Evolutionary conservation across 2,888 invertebrate species (phyloP).

Genomic region (Rhodophaea formosa): DNA sequence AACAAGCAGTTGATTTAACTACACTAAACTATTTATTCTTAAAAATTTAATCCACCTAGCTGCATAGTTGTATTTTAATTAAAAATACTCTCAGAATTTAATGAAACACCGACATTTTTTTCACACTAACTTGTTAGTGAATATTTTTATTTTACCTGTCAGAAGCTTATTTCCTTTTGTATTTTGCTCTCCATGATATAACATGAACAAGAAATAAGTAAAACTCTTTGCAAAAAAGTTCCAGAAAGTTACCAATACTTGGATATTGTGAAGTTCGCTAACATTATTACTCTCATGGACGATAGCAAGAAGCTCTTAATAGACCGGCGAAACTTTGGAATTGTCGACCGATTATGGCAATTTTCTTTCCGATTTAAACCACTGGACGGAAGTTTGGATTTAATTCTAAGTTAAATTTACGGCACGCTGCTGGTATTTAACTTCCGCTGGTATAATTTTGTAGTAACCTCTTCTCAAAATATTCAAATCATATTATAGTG

Average conservation of each 20-base stretch:
- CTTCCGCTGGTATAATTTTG: too few species aligned
- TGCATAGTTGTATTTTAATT: too few species aligned
- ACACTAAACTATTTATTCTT: too few species aligned
- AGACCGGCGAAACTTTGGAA: not conserved
- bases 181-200: not conserved
- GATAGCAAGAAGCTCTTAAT: not conserved
- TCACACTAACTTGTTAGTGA: too few species aligned
- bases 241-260: not conserved
- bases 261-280: not conserved
- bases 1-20: too few species aligned
- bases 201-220: not conserved
- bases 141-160: too few species aligned
- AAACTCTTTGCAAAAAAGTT: not conserved
- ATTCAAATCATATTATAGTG: too few species aligned
- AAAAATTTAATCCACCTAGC: too few species aligned
- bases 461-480: too few species aligned
- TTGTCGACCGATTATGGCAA: not conserved
- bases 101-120: too few species aligned
- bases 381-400: not conserved
- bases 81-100: too few species aligned
- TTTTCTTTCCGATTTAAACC: not conserved
- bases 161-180: not conserved
- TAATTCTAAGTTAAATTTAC: not conserved
- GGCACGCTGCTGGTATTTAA: not conserved
- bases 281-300: not conserved